Base-by-base conservation (phyloP, 2,113 vertebrate species). In the Cyphomyrus plagiostoma region DNA sequence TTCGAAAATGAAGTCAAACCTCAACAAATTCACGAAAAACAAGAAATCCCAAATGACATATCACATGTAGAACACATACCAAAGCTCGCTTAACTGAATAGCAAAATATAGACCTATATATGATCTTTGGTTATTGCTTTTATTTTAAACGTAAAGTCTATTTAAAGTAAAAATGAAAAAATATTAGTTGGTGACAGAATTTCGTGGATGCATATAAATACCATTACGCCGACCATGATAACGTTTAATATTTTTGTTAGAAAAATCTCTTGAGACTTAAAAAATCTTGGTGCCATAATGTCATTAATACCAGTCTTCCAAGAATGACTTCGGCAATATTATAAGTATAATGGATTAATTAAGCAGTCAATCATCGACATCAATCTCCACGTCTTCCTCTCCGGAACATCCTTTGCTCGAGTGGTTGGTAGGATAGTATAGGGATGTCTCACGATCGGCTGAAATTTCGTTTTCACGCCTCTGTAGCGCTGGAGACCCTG, bases 361-460 rank as follows among this genome's bases (percentile, higher is more conserved):
- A 88, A 30, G 42, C 58, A 89, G 91, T 97, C 93, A 98, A 91
- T 98, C 97, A 92, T 97, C 97, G 90, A 98, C 97, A 91, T 98
- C 97, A 86, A 98, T 98, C 92, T 98, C 97, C 93, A 97, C 97
- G 52, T 97, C 97, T 89, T 97, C 97, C n/a, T 98, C 97, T 90
- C 97, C 97, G 2, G 96, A 97, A 93, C 96, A 97, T 88, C 97
- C 96, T 93, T 96, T 95, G 92, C 96, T 96, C 70, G 94, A 95
- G 91, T 94, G 96, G 91, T 96, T 96, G 91, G 96, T 95, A 93
- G 96, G 95, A 30, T 96, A 95, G n/a, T 95, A 94, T 0, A 96
- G 94, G 0, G 95, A 95, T 90, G 92, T 92, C 82, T 93, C 95
- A 90, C 93, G 94, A 91, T 93, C 92, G 92, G 93, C 94, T 0